Evolutionary conservation across 35 echinoderm and acorn worm genomes (phyloP).

Genomic region (Ptychodera flava): DNA sequence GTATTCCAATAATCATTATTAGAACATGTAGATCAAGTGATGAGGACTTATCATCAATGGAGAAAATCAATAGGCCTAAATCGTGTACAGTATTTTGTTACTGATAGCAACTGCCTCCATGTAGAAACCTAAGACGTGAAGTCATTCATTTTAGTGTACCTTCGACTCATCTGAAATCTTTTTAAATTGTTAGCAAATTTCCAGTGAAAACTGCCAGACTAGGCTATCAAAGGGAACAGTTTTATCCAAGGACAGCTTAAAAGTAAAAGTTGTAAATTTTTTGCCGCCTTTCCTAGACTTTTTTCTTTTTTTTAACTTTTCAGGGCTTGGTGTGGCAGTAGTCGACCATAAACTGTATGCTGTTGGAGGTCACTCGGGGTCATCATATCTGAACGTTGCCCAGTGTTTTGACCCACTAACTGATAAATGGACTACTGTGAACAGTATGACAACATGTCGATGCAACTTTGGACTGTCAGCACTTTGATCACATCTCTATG

Average conservation of each 20-base stretch:
- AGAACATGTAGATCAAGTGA: no score
- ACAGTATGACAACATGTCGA: conserved; percentile 70
- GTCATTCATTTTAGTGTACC: background rate
- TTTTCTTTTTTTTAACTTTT: background rate
- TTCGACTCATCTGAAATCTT: no score
- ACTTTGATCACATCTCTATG: conserved; percentile 33
- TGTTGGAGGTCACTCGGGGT: conserved; percentile 88
- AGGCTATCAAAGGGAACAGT: background rate
- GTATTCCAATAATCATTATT: background rate
- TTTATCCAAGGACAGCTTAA: background rate
- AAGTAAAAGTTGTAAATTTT: background rate
- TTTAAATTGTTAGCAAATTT: background rate
- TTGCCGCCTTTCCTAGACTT: background rate
- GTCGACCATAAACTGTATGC: conserved; percentile 78
- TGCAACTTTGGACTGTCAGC: conserved; percentile 93
- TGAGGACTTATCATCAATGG: no score
- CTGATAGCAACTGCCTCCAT: no score
- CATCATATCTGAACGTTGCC: conserved; percentile 72
- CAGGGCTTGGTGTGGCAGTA: conserved; percentile 85
- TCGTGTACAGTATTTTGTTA: no score
- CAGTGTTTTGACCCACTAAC: conserved; percentile 66
- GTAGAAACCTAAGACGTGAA: no score
- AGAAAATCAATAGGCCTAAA: no score
- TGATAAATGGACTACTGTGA: conserved; percentile 65
- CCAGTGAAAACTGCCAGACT: background rate